Conservation (phyloP, 2,113 vertebrate species). For the Thunnus maccoyii region DNA sequence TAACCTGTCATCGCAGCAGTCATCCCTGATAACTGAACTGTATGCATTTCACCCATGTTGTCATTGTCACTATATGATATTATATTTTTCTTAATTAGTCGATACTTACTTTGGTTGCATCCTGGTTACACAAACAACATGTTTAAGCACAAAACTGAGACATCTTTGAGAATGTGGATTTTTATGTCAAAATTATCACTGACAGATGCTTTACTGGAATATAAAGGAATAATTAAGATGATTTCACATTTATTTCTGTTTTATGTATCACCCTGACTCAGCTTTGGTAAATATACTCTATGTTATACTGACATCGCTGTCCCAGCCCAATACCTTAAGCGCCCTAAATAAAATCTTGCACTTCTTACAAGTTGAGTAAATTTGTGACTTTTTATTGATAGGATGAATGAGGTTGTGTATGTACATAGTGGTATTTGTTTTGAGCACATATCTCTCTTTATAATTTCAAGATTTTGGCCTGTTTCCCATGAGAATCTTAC, state of each 20-base stretch:
- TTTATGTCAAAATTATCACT: not conserved
- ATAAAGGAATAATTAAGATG: not conserved
- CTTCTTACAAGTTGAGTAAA: slow-evolving; percentile 18
- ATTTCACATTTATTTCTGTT: slow-evolving; percentile 2
- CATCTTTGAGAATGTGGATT: not conserved
- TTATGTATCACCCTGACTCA: slow-evolving; percentile 2
- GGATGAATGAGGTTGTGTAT: not conserved
- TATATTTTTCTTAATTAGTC: slow-evolving; percentile 26
- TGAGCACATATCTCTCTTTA: not conserved
- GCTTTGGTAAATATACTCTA: slow-evolving; percentile 15
- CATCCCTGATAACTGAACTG: not conserved
- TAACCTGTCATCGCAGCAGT: not conserved
- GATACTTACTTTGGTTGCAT: not conserved
- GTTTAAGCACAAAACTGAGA: slow-evolving; percentile 3
- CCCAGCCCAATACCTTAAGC: slow-evolving; percentile 18
- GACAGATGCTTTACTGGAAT: slow-evolving; percentile 3
- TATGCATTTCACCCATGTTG: slow-evolving; percentile 12
- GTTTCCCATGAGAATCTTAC: not conserved
- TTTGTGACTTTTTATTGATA: not conserved
- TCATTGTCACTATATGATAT: slow-evolving; percentile 14
- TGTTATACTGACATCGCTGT: not conserved
- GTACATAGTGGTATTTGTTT: not conserved
- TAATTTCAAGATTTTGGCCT: not conserved
- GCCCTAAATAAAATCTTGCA: slow-evolving; percentile 47
- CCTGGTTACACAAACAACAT: not conserved